Evolutionary conservation across 2,113 vertebrate species (phyloP), one percentile per base, ranked within the genome.

Genomic region (Peromyscus californicus): DNA sequence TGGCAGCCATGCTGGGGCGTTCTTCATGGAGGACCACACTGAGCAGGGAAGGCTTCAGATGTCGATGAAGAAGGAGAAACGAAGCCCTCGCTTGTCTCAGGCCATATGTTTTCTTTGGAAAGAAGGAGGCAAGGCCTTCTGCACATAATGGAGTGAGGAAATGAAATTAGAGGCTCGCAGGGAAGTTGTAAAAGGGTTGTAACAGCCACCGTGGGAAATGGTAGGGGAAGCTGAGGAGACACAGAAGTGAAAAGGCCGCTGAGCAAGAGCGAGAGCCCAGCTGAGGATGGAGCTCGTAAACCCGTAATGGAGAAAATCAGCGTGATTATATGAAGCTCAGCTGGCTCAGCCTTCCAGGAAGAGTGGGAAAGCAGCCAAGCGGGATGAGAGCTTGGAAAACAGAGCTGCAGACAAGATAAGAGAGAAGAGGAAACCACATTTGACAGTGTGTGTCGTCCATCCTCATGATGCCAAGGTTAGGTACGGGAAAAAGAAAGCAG

Each of bases 21-120:
- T 33, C 51, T 72, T 92, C 45, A 5, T 4, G 29, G 76, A 85
- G 61, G 51, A 92, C 24, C 45, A 67, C 75, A 70, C 5, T 29
- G 42, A 59, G 83, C 61, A 87, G 26, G 42, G 48, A 79, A 89
- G 63, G 86, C 21, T 45, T 31, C 29, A 69, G 80, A 92, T 26
- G 74, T 70, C 15, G 57, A 74, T 54, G 76, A 88, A 45, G 63
- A 72, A 94, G 45, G 10, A 31, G 65, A 92, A 93, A 69, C 12
- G 17, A 72, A 85, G 36, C 90, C 80, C 15, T 59, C 26, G 15
- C 48, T 91, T 31, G 51, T 39, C 45, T 74, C 31, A 82, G 24
- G 61, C 94, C 97, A 93, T 96, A 91, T 97, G 93, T 90, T 96
- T 80, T 85, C 95, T 95, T 45, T 4, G 36, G 59, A 54, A 92